A percentile compares a stretch with the other conserved stretches of the same genome.
Evolutionary conservation across 2,797 vertebrate species (phyloP).

Genomic region (Holocentrus rufus): DNA sequence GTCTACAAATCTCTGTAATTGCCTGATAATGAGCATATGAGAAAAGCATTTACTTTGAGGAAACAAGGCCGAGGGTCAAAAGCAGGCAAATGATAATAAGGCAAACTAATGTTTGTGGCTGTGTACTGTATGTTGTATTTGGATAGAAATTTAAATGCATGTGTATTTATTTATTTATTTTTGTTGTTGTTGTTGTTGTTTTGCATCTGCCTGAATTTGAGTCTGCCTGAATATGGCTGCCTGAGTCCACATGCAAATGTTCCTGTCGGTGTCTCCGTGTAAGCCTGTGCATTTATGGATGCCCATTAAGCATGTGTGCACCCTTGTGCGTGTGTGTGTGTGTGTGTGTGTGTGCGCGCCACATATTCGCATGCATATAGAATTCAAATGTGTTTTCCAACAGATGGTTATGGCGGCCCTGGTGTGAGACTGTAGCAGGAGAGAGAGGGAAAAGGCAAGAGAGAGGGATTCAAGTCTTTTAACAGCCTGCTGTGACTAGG

Average conservation of each 20-base stretch:
- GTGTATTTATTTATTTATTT: constrained; percentile 22
- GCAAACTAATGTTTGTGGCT: not conserved
- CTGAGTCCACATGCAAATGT: no score
- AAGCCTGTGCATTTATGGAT: not conserved
- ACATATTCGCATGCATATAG: constrained; percentile 45
- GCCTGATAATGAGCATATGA: constrained; percentile 32
- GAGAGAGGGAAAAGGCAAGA: constrained; percentile 37
- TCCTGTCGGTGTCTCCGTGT: not conserved
- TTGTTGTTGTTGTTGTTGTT: no score
- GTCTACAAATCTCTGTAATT: constrained; percentile 18
- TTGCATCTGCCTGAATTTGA: no score
- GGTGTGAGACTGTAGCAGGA: constrained; percentile 39
- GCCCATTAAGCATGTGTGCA: not conserved
- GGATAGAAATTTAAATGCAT: no score
- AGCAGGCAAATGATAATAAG: constrained; percentile 13
- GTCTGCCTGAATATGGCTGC: no score
- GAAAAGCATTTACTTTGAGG: constrained; percentile 15
- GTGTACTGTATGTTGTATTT: not conserved
- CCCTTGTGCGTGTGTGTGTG: no score
- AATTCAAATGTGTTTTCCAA: constrained; percentile 51
- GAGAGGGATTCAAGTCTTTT: constrained; percentile 71
- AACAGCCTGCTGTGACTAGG: constrained; percentile 71
- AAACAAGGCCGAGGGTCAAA: constrained; percentile 37
- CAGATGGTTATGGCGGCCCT: constrained; percentile 62
- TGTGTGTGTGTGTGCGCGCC: constrained; percentile 31